Percentiles rank a stretch among this genome's conserved stretches.
These are phyloP conservation scores for Brachirus orientalis DNA, from an alignment of 2,113 vertebrate species.

Conservation along the genomic window DNA sequence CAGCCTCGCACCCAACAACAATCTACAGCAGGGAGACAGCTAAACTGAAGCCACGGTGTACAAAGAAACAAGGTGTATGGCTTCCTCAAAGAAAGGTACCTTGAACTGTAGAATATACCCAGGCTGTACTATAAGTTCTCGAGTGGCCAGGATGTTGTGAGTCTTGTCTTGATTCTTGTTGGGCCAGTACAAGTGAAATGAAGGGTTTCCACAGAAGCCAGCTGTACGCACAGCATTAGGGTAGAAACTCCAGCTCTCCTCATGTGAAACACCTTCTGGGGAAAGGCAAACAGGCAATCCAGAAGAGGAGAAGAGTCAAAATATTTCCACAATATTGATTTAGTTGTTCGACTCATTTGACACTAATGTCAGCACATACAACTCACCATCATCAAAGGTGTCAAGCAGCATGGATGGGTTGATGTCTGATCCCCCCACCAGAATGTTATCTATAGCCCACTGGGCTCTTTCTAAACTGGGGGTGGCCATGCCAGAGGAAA, in stretches of 20 bases:
- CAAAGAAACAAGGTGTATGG: not conserved
- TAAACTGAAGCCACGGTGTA: not conserved
- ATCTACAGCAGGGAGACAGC: constrained; percentile 81
- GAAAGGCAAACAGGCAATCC: constrained; percentile 21
- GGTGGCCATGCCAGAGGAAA: constrained; percentile 87
- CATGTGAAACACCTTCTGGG: constrained; percentile 92
- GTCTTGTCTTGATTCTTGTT: constrained; percentile 96
- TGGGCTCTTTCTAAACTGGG: constrained; percentile 90
- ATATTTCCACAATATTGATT: not conserved
- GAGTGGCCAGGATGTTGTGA: constrained; percentile 93
- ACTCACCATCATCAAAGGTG: constrained; percentile 94
- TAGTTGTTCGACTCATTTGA: not conserved
- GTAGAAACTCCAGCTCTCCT: constrained; percentile 99
- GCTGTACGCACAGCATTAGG: constrained; percentile 96
- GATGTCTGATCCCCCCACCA: constrained; percentile 97
- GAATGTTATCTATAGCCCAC: constrained; percentile 97
- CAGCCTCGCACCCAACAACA: constrained; percentile 96
- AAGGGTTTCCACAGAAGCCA: constrained; percentile 98
- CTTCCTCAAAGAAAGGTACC: constrained; percentile 73
- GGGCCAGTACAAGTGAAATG: constrained; percentile 99
- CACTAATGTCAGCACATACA: not conserved
- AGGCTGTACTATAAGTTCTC: constrained; percentile 97
- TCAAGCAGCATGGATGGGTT: constrained; percentile 95
- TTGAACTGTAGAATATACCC: constrained; percentile 99
- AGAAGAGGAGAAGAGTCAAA: not conserved